Evolutionary conservation across 2,797 vertebrate genomes (phyloP).

Genomic region (Scolopax rusticola): DNA sequence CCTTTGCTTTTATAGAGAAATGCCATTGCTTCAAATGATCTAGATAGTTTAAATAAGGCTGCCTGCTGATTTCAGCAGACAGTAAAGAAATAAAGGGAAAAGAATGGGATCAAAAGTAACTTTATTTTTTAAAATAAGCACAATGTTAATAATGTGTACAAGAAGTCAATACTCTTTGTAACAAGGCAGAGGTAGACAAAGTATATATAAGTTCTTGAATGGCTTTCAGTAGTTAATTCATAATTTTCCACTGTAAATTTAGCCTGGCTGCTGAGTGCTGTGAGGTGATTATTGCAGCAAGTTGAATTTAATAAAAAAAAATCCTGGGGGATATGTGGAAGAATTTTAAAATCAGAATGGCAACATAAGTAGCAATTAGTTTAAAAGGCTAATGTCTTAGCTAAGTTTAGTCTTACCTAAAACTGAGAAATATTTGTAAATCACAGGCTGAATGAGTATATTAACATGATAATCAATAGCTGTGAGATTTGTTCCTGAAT

Average conservation of each 20-base stretch:
- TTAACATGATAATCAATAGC: not conserved
- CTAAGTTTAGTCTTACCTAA: not conserved
- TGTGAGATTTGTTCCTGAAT: not conserved
- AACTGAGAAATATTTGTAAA: not conserved
- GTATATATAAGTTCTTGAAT: not conserved
- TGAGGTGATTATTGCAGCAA: not conserved
- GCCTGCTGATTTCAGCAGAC: not conserved
- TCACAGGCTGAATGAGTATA: not conserved
- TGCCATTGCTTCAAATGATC: not conserved
- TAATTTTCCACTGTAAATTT: not conserved
- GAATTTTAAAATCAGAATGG: not conserved
- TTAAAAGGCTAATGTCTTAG: not conserved
- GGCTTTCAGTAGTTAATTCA: not conserved
- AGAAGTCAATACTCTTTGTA: not conserved
- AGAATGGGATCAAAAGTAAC: not conserved
- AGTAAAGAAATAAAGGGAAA: not conserved
- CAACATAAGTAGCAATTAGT: not conserved
- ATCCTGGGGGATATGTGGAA: not conserved
- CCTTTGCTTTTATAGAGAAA: not conserved
- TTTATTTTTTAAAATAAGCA: not conserved
- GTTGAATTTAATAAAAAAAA: not conserved
- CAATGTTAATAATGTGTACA: not conserved
- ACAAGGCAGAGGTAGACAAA: not conserved
- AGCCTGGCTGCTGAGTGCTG: not conserved
- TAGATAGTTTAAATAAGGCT: not conserved